Evolutionary conservation across 2,797 vertebrate species (phyloP).

Genomic region (Salarias fasciatus): DNA sequence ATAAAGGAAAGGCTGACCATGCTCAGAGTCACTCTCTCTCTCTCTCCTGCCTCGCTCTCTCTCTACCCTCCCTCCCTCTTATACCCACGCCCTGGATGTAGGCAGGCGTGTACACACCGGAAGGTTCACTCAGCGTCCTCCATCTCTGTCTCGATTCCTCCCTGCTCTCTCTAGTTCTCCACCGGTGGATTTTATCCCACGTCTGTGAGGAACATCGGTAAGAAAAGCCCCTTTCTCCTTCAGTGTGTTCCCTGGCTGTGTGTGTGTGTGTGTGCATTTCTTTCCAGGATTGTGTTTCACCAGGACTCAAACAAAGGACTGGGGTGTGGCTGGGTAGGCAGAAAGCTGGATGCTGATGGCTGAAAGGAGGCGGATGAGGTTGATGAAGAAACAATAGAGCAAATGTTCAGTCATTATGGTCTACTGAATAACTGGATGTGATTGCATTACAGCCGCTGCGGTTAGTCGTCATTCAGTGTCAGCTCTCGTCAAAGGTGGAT

Average conservation of each 20-base stretch:
- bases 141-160: conserved; percentile 57
- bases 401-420: conserved; percentile 29
- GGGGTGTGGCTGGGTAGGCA: conserved; percentile 75
- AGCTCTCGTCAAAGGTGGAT: background rate
- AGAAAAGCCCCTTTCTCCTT: conserved; percentile 48
- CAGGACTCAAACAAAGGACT: conserved; percentile 70
- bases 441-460: conserved; percentile 9
- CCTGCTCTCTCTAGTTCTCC: conserved; percentile 45
- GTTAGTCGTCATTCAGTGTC: conserved; percentile 5
- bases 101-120: conserved; percentile 71
- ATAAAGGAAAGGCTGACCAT: conserved; percentile 63
- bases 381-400: conserved; percentile 25
- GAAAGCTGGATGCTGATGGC: conserved; percentile 36
- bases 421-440: conserved; percentile 10
- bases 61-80: conserved; percentile 66
- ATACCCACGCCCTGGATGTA: conserved; percentile 78
- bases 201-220: conserved; percentile 71
- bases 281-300: conserved; percentile 33
- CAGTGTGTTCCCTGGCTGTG: background rate
- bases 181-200: conserved; percentile 61
- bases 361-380: conserved; percentile 14
- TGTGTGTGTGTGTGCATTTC: conserved; percentile 23
- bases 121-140: conserved; percentile 69
- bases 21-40: conserved; percentile 56
- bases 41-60: conserved; percentile 45